Base-by-base conservation (phyloP, 92 coral and sea anemone species). In the Epizoanthus rinbou region DNA sequence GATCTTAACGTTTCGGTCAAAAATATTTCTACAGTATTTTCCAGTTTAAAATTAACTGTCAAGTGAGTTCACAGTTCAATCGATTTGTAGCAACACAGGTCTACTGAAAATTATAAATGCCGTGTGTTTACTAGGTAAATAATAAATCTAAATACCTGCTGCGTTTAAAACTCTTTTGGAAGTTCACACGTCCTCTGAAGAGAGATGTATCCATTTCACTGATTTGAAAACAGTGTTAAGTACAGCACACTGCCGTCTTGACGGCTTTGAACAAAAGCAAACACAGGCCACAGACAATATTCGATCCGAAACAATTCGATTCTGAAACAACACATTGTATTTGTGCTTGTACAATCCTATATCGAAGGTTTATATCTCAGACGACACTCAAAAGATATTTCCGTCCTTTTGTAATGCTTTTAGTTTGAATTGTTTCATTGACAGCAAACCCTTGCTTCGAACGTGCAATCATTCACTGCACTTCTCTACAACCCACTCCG, bases 381-480 rank as follows among this genome's bases (percentile, higher is more conserved):
- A 9, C 15, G 14, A 9, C 54, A 47, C 14, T 47, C 54, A 47
- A 57, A 74, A 33, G 60, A 16, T 10, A 35, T 31, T 58, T 57
- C 11, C 8, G 39, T 37, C 63, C 39, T 62, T 60, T 5, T 2
- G 28, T 0, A 41, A 60, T 60, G 52, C 47, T 8, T 43, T 52
- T 0, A 62, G 25, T 28, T 75, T 57, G 37, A 33, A 58, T 24
- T 3, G 6, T 33, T 67, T 47, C 54, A 47, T 10, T 47, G 54
- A 47, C 54, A 47, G 54, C 21, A 67, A 33, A 41, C n/a, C 65
- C 9, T 11, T 24, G 18, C 33, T 23, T 78, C 41, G 82, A 78
- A 78, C 71, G 57, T 78, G 71, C 71, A 62, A 47, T 76, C 69
- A 11, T 43, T 72, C 58, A 75, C 45, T 10, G n/a, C n/a, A n/a